Evolutionary conservation across 2,797 vertebrate species (phyloP), one percentile per base, ranked within the genome.

Genomic region (Cryptoprocta ferox): DNA sequence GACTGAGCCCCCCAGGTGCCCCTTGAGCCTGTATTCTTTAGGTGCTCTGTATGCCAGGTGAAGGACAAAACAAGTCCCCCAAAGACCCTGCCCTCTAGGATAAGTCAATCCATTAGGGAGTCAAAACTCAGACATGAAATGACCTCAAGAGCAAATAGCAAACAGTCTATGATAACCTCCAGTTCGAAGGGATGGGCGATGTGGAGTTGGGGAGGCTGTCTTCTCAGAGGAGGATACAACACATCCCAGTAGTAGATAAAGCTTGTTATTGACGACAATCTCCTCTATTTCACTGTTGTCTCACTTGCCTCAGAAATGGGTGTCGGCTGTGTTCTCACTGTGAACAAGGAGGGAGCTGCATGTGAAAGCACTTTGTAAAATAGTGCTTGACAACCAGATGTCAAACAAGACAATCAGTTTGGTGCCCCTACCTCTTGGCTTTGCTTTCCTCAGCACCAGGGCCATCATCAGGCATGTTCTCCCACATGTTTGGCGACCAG

Each of bases 211-310:
- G 6, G 48, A 14, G 3, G n/a, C 12, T 59, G 16, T 48, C 59
- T 48, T 94, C 59, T 90, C 65, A 39, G 26, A 90, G 63, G 61
- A 84, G 32, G 37, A 26, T 16, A 70, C 73, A 80, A n/a, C 21
- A 24, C 26, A 10, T 42, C 24, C 68, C n/a, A 10, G 5, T 56
- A 35, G 14, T 56, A 35, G 14, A 10, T 37, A 66, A 28, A 9
- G 10, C 28, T 59, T 9, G 21, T 59, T 24, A 59, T 24, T 76
- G 42, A 45, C 32, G 2, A 18, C 9, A 26, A 9, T 39, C 26
- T 65, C 63, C 71, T 92, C 42, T 87, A 2, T 28, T 80, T 53
- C 37, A 10, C 30, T 83, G 86, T 45, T 35, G 3, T 21, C 63
- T 26, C 30, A 42, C 35, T 70, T 6, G 32, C 24, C 15, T 80